A percentile compares a stretch with the other conserved stretches of the same genome.
phyloP scores from a whole-genome alignment of 1,140 invertebrate genomes.

The Anastatus disparis region DNA sequence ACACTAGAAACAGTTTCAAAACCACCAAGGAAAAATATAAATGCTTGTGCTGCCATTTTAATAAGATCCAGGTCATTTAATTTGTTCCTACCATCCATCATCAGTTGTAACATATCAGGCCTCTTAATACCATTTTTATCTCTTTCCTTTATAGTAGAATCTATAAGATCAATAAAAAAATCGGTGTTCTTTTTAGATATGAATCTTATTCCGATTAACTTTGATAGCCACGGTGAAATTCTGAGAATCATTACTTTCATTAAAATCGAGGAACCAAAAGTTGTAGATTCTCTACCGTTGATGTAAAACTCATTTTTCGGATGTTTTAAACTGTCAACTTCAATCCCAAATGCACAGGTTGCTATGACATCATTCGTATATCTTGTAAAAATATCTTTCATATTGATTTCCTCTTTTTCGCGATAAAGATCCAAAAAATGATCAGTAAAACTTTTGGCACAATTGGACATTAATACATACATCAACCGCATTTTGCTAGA shows the following conservation, averaged over 20 bases:
- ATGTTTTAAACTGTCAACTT: conserved; percentile 66
- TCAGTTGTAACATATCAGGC: conserved; percentile 57
- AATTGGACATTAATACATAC: conserved; percentile 65
- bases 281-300: conserved; percentile 43
- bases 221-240: background rate
- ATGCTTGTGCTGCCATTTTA: conserved; percentile 50
- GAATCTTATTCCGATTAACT: background rate
- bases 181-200: conserved; percentile 18
- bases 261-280: background rate
- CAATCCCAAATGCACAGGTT: conserved; percentile 61
- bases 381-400: conserved; percentile 63
- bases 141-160: conserved; percentile 43
- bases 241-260: background rate
- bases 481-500: conserved; percentile 70
- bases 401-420: conserved; percentile 47
- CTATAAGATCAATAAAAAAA: conserved; percentile 49
- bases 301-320: conserved; percentile 25
- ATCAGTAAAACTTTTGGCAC: conserved; percentile 48
- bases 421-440: background rate
- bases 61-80: conserved; percentile 57
- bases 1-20: conserved; percentile 58
- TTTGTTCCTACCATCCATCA: conserved; percentile 45
- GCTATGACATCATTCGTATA: too few species aligned
- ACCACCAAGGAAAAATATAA: conserved; percentile 60
- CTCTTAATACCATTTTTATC: conserved; percentile 46